Evolutionary conservation across 2,888 invertebrate genomes (phyloP).

Genomic region (Sturmia bella): DNA sequence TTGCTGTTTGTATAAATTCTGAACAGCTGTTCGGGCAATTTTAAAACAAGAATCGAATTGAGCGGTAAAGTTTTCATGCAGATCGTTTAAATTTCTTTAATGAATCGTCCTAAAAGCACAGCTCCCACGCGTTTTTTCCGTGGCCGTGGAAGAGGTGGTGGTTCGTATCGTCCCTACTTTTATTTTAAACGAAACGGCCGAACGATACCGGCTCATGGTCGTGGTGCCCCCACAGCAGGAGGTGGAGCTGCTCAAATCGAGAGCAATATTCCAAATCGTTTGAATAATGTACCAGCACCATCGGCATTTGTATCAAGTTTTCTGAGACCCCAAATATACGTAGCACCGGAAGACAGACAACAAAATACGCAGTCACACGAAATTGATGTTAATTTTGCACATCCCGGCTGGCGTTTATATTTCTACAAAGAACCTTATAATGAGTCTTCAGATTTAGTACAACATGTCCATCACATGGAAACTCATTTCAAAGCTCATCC

Average conservation of each 20-base stretch:
- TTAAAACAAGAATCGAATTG: slow-evolving; percentile 1
- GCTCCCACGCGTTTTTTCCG: slow-evolving; percentile 74
- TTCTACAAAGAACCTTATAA: slow-evolving; percentile 86
- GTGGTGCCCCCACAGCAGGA: slow-evolving; percentile 29
- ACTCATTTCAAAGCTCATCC: slow-evolving; percentile 82
- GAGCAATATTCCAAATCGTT: slow-evolving; percentile 1
- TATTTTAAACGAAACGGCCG: slow-evolving; percentile 78
- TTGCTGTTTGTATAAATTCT: not conserved
- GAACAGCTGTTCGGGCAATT: slow-evolving; percentile 40
- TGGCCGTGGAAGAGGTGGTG: slow-evolving; percentile 75
- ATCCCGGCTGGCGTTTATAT: slow-evolving; percentile 90
- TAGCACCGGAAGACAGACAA: slow-evolving; percentile 73
- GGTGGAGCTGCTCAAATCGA: slow-evolving; percentile 4
- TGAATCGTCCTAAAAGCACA: slow-evolving; percentile 73
- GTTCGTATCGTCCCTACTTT: slow-evolving; percentile 76
- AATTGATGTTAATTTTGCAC: slow-evolving; percentile 79
- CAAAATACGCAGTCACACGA: slow-evolving; percentile 73
- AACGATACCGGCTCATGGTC: slow-evolving; percentile 75
- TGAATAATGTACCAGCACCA: slow-evolving; percentile 23
- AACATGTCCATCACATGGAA: slow-evolving; percentile 83
- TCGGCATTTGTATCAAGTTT: slow-evolving; percentile 71
- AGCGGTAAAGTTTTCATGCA: too few species aligned
- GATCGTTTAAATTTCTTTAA: slow-evolving; percentile 27
- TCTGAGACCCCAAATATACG: slow-evolving; percentile 75
- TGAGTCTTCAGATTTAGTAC: slow-evolving; percentile 82